These are phyloP conservation scores for Oncorhynchus mykiss DNA, from an alignment of 2,113 vertebrate genomes.

Conservation along the genomic window DNA sequence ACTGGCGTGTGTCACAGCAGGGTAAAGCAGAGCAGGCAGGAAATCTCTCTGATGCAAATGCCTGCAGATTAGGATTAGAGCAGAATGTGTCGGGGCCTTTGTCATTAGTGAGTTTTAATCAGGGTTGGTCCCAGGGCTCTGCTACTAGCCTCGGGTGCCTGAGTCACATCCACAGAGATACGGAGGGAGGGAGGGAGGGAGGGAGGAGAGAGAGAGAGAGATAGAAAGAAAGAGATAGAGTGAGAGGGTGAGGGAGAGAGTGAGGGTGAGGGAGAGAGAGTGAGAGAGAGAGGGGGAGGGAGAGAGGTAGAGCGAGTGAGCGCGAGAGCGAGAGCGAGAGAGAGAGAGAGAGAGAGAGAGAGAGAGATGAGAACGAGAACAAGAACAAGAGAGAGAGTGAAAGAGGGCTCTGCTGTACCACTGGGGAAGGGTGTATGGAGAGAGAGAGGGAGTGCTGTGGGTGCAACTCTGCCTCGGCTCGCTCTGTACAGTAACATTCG, in stretches of 20 bases:
- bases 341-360: too few relatives aligned
- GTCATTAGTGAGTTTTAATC: slow-evolving; percentile 67
- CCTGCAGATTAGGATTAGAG: slow-evolving; percentile 71
- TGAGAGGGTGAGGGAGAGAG: too few relatives aligned
- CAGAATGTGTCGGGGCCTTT: slow-evolving; percentile 50
- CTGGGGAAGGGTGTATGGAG: slow-evolving; percentile 10
- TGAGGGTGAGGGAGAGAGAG: too few relatives aligned
- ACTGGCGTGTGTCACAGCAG: slow-evolving; percentile 44
- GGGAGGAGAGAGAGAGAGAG: too few relatives aligned
- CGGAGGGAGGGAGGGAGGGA: slow-evolving; percentile 5
- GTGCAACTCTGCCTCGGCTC: slow-evolving; percentile 41
- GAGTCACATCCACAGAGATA: slow-evolving; percentile 46
- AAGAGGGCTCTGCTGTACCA: slow-evolving; percentile 42
- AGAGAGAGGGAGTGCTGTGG: slow-evolving; percentile 34
- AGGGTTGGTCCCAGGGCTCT: slow-evolving; percentile 58
- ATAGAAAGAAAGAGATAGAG: too few relatives aligned
- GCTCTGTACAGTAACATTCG: slow-evolving; percentile 34
- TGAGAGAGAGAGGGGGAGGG: too few relatives aligned
- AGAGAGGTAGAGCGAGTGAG: too few relatives aligned
- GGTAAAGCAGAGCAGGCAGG: slow-evolving; percentile 28
- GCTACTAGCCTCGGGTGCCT: slow-evolving; percentile 51
- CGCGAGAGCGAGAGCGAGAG: too few relatives aligned
- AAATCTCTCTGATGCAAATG: slow-evolving; percentile 47
- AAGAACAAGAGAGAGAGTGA: background rate
- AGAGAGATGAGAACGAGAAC: background rate